phyloP scores from a whole-genome alignment of 2,888 invertebrate species.

The Oscheius sp. region DNA sequence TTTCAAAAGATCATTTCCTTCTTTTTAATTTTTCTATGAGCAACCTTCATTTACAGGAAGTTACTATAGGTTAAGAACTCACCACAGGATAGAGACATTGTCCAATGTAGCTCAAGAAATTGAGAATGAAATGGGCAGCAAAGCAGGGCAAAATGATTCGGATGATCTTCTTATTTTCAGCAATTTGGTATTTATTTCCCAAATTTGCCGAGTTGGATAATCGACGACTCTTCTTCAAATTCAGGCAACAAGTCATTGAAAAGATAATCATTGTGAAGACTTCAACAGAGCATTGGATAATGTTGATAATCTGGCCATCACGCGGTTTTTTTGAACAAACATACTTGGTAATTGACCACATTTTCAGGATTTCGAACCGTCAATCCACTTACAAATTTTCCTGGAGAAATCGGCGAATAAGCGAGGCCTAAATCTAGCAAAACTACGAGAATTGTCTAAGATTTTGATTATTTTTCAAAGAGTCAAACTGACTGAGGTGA shows the following conservation, averaged over 20 bases:
- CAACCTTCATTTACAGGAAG: neutral
- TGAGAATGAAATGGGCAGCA: neutral
- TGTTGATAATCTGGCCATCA: neutral
- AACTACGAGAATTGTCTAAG: neutral
- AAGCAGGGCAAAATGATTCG: neutral
- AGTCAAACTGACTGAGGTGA: neutral
- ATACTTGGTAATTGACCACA: neutral
- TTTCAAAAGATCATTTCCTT: too few relatives aligned
- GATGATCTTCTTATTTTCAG: neutral
- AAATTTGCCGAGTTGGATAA: neutral
- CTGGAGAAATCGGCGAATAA: conserved; percentile 10
- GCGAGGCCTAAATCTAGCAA: neutral
- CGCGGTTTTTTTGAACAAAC: too few relatives aligned
- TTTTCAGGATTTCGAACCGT: neutral
- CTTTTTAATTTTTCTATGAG: too few relatives aligned
- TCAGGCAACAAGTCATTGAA: neutral
- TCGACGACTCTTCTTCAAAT: neutral
- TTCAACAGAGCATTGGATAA: neutral
- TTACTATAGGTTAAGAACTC: neutral
- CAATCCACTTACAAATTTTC: neutral
- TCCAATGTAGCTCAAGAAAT: neutral
- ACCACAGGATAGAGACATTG: neutral
- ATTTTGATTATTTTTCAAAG: neutral
- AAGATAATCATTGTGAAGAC: neutral
- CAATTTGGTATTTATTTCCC: neutral